Evolutionary conservation across 30 jellyfish, hydroid and myxozoan genomes (phyloP).

Genomic region (Sanderia malayensis): DNA sequence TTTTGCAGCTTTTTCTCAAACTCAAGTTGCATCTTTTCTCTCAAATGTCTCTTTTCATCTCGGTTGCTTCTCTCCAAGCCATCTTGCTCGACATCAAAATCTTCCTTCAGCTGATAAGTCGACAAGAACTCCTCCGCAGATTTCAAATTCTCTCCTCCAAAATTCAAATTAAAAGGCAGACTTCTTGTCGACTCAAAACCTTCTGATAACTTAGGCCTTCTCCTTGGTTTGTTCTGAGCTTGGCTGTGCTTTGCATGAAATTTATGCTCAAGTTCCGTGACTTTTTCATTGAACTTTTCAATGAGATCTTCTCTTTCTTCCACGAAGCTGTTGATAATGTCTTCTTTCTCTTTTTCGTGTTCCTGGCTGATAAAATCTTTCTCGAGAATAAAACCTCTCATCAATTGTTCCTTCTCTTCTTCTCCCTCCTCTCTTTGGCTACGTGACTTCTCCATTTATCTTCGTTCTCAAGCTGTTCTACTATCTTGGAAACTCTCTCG

Average conservation of each 20-base stretch:
- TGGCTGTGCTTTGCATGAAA: slow-evolving; percentile 5
- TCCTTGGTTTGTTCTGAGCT: neutral
- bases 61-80: slow-evolving; percentile 75
- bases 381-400: slow-evolving; percentile 88
- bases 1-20: slow-evolving; percentile 48
- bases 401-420: slow-evolving; percentile 74
- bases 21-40: slow-evolving; percentile 70
- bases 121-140: slow-evolving; percentile 86
- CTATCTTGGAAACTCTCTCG: no score
- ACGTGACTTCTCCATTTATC: no score
- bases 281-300: slow-evolving; percentile 59
- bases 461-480: no score
- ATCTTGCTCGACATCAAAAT: slow-evolving; percentile 75
- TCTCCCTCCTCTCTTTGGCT: no score
- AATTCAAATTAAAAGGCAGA: slow-evolving; percentile 30
- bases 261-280: slow-evolving; percentile 58
- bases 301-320: slow-evolving; percentile 71
- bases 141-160: slow-evolving; percentile 53
- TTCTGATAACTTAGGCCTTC: neutral
- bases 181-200: neutral
- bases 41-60: slow-evolving; percentile 63
- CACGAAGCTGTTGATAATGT: slow-evolving; percentile 57
- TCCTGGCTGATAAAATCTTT: slow-evolving; percentile 64
- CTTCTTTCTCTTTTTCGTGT: slow-evolving; percentile 86
- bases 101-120: slow-evolving; percentile 64